Percentiles rank a stretch among this genome's conserved stretches.
Evolutionary conservation across 2,113 vertebrate species (phyloP).

Genomic region (Pangasianodon hypophthalmus): DNA sequence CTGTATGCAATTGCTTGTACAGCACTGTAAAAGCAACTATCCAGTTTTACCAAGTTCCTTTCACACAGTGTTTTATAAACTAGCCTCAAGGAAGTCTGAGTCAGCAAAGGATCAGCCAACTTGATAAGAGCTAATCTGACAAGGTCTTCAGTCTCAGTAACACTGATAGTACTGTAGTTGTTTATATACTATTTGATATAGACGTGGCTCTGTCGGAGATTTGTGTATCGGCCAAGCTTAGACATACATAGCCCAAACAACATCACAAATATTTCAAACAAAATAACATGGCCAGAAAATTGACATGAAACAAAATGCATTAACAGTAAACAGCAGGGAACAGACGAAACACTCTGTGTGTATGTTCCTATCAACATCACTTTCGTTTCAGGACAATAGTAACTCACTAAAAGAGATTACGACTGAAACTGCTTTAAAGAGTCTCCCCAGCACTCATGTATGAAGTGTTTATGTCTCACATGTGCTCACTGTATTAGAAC

Average conservation of each 20-base stretch:
- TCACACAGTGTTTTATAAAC: constrained; percentile 12
- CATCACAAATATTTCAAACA: background rate
- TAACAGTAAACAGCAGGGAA: background rate
- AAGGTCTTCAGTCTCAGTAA: constrained; percentile 14
- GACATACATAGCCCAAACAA: constrained; percentile 9
- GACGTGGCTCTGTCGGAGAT: background rate
- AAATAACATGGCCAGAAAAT: background rate
- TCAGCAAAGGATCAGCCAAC: constrained; percentile 24
- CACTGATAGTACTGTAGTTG: background rate
- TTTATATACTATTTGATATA: background rate
- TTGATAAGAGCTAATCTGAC: background rate
- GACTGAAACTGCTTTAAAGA: background rate
- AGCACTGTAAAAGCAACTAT: background rate
- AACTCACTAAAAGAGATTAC: background rate
- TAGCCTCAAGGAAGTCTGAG: constrained; percentile 37
- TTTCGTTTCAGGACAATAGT: background rate
- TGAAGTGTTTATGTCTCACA: background rate
- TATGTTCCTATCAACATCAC: background rate
- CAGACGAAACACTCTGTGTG: background rate
- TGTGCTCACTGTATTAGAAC: background rate
- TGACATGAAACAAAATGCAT: background rate
- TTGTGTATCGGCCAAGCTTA: background rate
- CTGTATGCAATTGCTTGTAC: background rate
- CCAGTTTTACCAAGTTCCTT: background rate
- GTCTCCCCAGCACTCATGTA: background rate